phyloP scores from a whole-genome alignment of 2,888 invertebrate species.

The Scrobipalpa costella region DNA sequence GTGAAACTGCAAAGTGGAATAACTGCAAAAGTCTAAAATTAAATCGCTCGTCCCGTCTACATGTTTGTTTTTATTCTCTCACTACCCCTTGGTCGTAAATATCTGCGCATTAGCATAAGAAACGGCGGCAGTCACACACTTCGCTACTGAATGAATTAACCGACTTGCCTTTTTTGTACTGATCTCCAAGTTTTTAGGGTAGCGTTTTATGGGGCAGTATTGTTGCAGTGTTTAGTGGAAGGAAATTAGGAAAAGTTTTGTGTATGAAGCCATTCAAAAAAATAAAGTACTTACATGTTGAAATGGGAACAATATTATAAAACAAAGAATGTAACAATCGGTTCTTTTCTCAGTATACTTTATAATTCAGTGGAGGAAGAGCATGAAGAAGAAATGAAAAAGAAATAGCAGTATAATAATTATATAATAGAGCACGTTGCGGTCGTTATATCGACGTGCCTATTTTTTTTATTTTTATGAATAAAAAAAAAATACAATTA shows the following conservation, averaged over 20 bases:
- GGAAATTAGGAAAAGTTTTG: background rate
- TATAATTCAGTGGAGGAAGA: too few species aligned
- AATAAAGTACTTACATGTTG: background rate
- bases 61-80: constrained; percentile 51
- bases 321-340: too few species aligned
- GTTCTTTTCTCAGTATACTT: too few species aligned
- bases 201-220: constrained; percentile 8
- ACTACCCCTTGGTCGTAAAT: constrained; percentile 65
- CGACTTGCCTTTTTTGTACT: constrained; percentile 48
- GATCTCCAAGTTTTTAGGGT: constrained; percentile 33
- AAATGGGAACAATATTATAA: too few species aligned
- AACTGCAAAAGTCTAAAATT: background rate
- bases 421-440: too few species aligned
- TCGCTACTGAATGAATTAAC: constrained; percentile 67
- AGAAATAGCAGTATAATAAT: too few species aligned
- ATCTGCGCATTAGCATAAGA: constrained; percentile 72
- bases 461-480: too few species aligned
- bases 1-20: too few species aligned
- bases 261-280: background rate
- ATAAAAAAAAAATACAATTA: too few species aligned
- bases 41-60: constrained; percentile 8
- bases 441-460: too few species aligned
- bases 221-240: background rate
- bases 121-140: constrained; percentile 66
- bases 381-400: too few species aligned